These are phyloP conservation scores for Calameuta pallipes DNA, from an alignment of 2,888 invertebrate species.

Conservation along the genomic window DNA sequence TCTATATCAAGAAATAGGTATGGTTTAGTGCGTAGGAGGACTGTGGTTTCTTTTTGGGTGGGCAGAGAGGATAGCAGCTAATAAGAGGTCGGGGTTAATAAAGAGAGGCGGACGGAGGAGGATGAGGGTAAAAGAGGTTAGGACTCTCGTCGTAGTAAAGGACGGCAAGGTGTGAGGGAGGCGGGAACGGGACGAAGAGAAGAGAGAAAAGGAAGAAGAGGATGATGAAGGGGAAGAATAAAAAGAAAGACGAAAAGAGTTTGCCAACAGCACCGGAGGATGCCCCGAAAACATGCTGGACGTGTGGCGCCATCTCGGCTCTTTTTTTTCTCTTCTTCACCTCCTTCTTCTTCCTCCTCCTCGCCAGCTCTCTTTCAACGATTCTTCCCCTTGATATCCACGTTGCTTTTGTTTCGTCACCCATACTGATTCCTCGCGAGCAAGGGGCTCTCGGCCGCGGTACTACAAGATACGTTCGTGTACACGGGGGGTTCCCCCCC, in stretches of 20 bases:
- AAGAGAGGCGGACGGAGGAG: neutral
- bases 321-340: slow-evolving; percentile 42
- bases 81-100: neutral
- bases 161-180: slow-evolving; percentile 16
- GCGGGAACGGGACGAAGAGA: slow-evolving; percentile 14
- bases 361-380: slow-evolving; percentile 25
- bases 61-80: neutral
- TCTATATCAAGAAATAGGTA: neutral
- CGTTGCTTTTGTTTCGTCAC: slow-evolving; percentile 62
- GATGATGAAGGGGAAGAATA: slow-evolving; percentile 35
- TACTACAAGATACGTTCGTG: slow-evolving; percentile 29
- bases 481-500: slow-evolving; percentile 30
- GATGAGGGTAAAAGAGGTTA: neutral
- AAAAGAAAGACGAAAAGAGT: slow-evolving; percentile 36
- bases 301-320: slow-evolving; percentile 64
- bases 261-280: slow-evolving; percentile 61
- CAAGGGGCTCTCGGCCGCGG: slow-evolving; percentile 13
- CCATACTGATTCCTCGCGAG: slow-evolving; percentile 62
- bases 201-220: slow-evolving; percentile 23
- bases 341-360: slow-evolving; percentile 43
- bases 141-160: neutral
- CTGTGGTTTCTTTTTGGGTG: neutral
- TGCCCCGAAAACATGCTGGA: slow-evolving; percentile 63
- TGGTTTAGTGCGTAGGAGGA: neutral
- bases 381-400: slow-evolving; percentile 21